A percentile compares a stretch with the other conserved stretches of the same genome.
Conservation (phyloP, 2,113 vertebrate species). For the Ochotona curzoniae region DNA sequence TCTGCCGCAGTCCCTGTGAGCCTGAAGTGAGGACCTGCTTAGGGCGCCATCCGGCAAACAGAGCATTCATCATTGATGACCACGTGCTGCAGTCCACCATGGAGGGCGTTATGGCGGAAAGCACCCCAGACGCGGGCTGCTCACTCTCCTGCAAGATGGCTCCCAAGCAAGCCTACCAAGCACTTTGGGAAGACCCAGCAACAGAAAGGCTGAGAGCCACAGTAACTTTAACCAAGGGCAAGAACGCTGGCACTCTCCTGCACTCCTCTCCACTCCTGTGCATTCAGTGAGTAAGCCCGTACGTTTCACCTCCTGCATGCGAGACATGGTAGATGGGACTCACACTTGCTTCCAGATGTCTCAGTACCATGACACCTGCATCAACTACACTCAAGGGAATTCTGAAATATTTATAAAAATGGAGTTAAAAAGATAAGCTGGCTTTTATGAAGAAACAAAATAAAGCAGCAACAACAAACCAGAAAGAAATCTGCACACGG, state of each 20-base stretch:
- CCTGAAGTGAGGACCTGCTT: not conserved
- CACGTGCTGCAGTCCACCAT: no score
- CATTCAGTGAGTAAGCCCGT: not conserved
- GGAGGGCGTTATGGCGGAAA: no score
- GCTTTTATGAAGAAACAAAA: no score
- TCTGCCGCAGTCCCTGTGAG: not conserved
- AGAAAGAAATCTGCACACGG: no score
- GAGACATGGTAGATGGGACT: not conserved
- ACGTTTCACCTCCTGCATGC: rapidly evolving
- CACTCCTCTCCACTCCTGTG: not conserved
- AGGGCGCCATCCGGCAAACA: not conserved
- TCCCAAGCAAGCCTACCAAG: not conserved
- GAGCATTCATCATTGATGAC: not conserved
- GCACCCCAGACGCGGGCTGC: no score
- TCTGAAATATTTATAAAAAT: no score
- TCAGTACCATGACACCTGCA: not conserved
- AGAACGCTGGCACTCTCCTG: no score
- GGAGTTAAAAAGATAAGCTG: no score
- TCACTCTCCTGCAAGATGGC: no score
- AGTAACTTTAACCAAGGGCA: not conserved
- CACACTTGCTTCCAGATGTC: not conserved
- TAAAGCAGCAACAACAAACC: no score
- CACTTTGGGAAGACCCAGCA: not conserved
- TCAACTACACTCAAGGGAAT: no score
- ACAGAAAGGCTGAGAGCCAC: not conserved